phyloP scores from a whole-genome alignment of 2,113 vertebrate genomes.

The Boulengeromyrus knoepffleri region DNA sequence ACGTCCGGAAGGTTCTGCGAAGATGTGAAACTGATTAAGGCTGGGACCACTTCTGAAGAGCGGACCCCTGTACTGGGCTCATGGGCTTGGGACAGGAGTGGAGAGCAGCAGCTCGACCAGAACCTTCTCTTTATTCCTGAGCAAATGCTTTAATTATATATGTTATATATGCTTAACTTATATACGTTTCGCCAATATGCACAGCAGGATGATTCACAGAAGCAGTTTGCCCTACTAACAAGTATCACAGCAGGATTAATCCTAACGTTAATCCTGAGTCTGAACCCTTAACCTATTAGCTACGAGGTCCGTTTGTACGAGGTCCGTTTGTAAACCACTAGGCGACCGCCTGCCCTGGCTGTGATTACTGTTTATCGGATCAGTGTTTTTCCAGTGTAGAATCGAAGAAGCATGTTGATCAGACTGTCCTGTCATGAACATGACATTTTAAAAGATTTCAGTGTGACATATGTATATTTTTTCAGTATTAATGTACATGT shows the following conservation, averaged over 20 bases:
- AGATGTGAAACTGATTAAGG: background rate
- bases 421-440: slow-evolving; percentile 46
- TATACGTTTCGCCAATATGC: slow-evolving; percentile 1
- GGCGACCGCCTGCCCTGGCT: background rate
- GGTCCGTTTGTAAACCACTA: background rate
- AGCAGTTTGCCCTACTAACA: background rate
- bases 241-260: background rate
- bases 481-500: slow-evolving; percentile 42
- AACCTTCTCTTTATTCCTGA: background rate
- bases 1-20: background rate
- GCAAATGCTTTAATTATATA: background rate
- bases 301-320: background rate
- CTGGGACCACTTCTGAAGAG: background rate
- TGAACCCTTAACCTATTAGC: background rate
- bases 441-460: slow-evolving; percentile 54
- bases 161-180: background rate
- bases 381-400: background rate
- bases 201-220: background rate
- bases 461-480: slow-evolving; percentile 46
- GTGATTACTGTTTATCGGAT: background rate
- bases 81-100: background rate
- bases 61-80: background rate
- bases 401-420: background rate
- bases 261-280: background rate
- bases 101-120: background rate